These are phyloP conservation scores for Drosophila rhopaloa DNA, from an alignment of 1,140 invertebrate genomes.

Conservation along the genomic window DNA sequence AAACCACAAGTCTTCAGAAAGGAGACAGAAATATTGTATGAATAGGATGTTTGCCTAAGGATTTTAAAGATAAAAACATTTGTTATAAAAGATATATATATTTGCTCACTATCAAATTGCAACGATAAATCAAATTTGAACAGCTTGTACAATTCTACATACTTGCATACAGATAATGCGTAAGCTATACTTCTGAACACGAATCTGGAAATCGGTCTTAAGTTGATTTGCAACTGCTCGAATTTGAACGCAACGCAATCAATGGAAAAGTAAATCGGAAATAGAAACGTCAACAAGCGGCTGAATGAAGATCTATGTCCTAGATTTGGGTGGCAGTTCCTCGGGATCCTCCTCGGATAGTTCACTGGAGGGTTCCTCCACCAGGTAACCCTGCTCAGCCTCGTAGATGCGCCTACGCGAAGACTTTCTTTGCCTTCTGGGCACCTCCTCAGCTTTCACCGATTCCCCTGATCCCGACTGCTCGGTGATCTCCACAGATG, in stretches of 20 bases:
- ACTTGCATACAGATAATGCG: neutral
- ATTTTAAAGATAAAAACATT: neutral
- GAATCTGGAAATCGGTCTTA: neutral
- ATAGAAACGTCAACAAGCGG: neutral
- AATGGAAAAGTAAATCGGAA: neutral
- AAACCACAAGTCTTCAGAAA: too few species aligned
- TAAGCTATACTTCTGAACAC: neutral
- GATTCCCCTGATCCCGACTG: neutral
- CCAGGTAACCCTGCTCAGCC: conserved; percentile 62
- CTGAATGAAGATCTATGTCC: neutral
- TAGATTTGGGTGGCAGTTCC: neutral
- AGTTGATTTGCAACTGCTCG: neutral
- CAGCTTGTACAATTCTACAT: conserved; percentile 12
- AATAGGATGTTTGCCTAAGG: too few species aligned
- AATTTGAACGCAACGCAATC: neutral
- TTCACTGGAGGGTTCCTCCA: conserved; percentile 68
- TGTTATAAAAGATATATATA: conserved; percentile 33
- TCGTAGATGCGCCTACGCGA: conserved; percentile 43
- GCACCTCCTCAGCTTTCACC: neutral
- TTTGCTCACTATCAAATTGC: conserved; percentile 19
- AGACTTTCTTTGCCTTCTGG: neutral
- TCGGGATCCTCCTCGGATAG: conserved; percentile 39
- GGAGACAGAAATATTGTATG: too few species aligned
- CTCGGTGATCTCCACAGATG: conserved; percentile 12
- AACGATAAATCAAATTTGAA: conserved; percentile 17